A percentile compares a stretch with the other conserved stretches of the same genome.
Evolutionary conservation across 2,113 vertebrate species (phyloP).

Genomic region (Heliornis fulica): DNA sequence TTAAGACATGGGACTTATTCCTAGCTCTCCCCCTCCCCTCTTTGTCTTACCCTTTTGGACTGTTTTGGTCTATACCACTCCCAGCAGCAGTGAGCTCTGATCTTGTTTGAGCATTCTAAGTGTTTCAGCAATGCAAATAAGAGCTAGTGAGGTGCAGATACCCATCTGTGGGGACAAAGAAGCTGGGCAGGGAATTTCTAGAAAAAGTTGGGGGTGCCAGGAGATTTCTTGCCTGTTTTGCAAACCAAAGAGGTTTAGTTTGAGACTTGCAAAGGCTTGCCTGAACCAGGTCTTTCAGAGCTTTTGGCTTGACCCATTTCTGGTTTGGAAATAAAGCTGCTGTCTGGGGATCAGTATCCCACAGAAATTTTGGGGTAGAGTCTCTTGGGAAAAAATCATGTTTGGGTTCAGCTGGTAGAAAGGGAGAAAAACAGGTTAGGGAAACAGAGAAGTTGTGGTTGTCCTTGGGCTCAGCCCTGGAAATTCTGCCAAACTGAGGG

Average conservation of each 20-base stretch:
- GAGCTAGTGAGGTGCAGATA: background rate
- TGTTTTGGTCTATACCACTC: background rate
- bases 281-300: background rate
- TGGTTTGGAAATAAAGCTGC: background rate
- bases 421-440: background rate
- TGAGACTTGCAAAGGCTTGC: slow-evolving; percentile 1
- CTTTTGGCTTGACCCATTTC: slow-evolving; percentile 15
- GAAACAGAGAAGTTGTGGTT: background rate
- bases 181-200: background rate
- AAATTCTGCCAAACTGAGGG: background rate
- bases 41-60: background rate
- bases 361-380: background rate
- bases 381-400: background rate
- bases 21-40: background rate
- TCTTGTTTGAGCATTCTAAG: slow-evolving; percentile 7
- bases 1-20: background rate
- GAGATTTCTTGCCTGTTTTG: slow-evolving; percentile 21
- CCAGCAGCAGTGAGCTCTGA: background rate
- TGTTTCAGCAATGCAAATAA: slow-evolving; percentile 28
- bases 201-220: background rate
- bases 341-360: background rate
- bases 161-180: background rate
- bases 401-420: background rate
- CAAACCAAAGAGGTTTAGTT: slow-evolving; percentile 9
- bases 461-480: background rate